phyloP scores from a whole-genome alignment of 2,888 invertebrate genomes.

The Rhagophthalmus giganteus region DNA sequence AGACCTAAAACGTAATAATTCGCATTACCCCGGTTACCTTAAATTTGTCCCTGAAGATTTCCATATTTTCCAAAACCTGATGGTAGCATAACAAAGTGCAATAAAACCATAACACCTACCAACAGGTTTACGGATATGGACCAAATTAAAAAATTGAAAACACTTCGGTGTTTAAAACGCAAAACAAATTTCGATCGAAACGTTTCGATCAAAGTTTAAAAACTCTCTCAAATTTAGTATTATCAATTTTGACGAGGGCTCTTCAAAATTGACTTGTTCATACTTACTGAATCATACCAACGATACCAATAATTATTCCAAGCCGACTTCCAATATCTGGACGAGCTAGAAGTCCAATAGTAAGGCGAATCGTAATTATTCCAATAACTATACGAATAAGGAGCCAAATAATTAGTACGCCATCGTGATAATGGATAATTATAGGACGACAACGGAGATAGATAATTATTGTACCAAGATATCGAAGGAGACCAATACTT shows the following conservation, averaged over 20 bases:
- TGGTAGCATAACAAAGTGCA: constrained; percentile 1
- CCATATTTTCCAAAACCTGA: constrained; percentile 10
- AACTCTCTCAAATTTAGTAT: neutral
- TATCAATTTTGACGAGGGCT: no score
- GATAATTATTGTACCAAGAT: constrained; percentile 13
- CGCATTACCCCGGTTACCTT: constrained; percentile 1
- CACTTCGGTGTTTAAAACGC: neutral
- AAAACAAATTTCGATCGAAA: constrained; percentile 8
- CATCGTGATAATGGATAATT: constrained; percentile 12
- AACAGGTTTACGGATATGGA: constrained; percentile 4
- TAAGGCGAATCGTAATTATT: constrained; percentile 7
- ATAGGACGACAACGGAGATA: constrained; percentile 4
- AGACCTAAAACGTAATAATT: constrained; percentile 62
- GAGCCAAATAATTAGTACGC: constrained; percentile 15
- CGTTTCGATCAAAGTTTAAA: constrained; percentile 11
- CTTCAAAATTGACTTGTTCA: no score
- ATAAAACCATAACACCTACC: constrained; percentile 2
- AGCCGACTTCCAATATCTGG: constrained; percentile 17
- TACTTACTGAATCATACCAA: constrained; percentile 27
- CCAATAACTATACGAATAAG: constrained; percentile 28
- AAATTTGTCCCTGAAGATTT: constrained; percentile 13
- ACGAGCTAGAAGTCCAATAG: constrained; percentile 19
- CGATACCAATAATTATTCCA: constrained; percentile 20
- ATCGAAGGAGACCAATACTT: constrained; percentile 10
- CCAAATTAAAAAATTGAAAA: constrained; percentile 9